phyloP scores from a whole-genome alignment of 2,113 vertebrate genomes.

The Pachyramphus minor region DNA sequence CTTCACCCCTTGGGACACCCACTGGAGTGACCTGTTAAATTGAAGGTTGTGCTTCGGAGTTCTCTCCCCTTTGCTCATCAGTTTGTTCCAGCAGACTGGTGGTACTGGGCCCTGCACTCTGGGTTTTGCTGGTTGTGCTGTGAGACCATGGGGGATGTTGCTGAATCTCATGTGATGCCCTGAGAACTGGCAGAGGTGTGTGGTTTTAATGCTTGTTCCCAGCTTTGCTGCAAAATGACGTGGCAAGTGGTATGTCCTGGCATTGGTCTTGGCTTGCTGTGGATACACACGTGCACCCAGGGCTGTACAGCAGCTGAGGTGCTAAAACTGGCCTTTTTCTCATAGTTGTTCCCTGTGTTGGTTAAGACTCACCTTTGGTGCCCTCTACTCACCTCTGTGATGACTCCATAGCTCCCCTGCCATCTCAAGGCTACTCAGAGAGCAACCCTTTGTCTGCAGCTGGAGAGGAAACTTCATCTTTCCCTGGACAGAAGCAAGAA shows the following conservation, averaged over 20 bases:
- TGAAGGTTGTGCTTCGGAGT: background rate
- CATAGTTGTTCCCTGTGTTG: fast-evolving
- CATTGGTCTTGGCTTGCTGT: background rate
- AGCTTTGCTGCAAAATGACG: background rate
- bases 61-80: background rate
- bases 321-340: background rate
- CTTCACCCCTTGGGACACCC: background rate
- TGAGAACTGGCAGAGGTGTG: fast-evolving
- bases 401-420: background rate
- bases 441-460: background rate
- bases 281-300: background rate
- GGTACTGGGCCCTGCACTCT: background rate
- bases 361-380: background rate
- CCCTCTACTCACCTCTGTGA: background rate
- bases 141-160: background rate
- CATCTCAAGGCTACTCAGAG: fast-evolving
- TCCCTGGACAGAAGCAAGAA: background rate
- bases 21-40: background rate
- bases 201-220: background rate
- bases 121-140: background rate
- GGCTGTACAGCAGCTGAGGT: background rate
- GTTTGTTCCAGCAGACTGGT: background rate
- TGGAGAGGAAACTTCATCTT: background rate
- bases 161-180: background rate
- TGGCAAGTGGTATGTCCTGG: fast-evolving